Evolutionary conservation across 2,113 vertebrate genomes (phyloP).

Genomic region (Zapus hudsonius): DNA sequence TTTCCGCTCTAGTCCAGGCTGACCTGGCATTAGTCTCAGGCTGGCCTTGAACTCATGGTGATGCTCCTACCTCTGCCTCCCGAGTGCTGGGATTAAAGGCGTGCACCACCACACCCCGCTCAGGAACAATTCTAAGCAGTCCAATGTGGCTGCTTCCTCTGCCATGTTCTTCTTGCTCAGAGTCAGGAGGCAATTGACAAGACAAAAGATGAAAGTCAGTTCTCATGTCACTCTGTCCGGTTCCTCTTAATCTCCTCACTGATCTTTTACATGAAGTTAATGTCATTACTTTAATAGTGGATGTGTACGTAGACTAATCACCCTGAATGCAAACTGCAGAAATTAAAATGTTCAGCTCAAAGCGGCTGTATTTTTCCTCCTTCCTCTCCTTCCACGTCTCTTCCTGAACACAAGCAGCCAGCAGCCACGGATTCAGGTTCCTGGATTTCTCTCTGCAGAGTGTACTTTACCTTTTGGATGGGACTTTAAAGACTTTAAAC

Average conservation of each 20-base stretch:
- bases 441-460: conserved; percentile 80
- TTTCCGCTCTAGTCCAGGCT: too few species aligned
- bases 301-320: conserved; percentile 12
- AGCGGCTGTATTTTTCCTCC: not conserved
- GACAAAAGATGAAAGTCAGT: conserved; percentile 38
- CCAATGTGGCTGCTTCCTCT: conserved; percentile 1
- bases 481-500: conserved; percentile 87
- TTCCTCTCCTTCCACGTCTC: conserved; percentile 62
- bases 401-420: conserved; percentile 72
- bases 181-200: conserved; percentile 52
- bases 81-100: too few species aligned
- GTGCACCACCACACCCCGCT: too few species aligned
- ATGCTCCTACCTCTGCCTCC: too few species aligned
- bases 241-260: not conserved
- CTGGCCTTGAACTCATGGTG: too few species aligned
- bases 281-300: conserved; percentile 40
- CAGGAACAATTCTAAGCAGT: not conserved
- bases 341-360: conserved; percentile 25
- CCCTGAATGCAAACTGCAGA: not conserved
- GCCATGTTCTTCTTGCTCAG: not conserved
- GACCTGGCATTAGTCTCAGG: too few species aligned
- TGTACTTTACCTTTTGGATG: conserved; percentile 79
- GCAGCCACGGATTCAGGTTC: conserved; percentile 66
- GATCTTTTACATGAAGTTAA: conserved; percentile 45
- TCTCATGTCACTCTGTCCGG: conserved; percentile 39